phyloP scores from a whole-genome alignment of 1,140 invertebrate species.

The Temnothorax longispinosus region DNA sequence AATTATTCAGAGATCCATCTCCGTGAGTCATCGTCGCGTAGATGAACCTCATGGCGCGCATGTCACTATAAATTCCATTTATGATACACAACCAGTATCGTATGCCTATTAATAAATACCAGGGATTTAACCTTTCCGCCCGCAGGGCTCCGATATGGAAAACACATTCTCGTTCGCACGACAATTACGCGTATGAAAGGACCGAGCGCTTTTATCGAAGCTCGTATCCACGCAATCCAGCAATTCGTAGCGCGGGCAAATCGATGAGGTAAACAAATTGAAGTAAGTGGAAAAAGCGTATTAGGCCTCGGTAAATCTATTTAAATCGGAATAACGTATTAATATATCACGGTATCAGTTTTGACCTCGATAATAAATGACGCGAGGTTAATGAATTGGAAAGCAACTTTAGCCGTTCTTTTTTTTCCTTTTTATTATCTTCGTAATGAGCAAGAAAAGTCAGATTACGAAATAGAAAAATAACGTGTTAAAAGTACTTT shows the following conservation, averaged over 20 bases:
- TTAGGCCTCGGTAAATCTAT: neutral
- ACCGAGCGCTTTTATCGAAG: neutral
- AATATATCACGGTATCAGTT: constrained; percentile 20
- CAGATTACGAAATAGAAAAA: neutral
- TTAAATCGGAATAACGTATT: constrained; percentile 27
- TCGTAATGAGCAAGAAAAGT: neutral
- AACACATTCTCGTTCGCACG: constrained; percentile 50
- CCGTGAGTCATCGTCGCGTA: constrained; percentile 32
- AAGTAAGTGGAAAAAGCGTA: neutral
- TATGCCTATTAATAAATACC: constrained; percentile 60
- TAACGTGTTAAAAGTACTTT: neutral
- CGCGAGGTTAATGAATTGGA: constrained; percentile 19
- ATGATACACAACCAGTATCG: constrained; percentile 26
- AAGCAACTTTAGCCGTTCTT: neutral
- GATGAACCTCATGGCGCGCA: neutral
- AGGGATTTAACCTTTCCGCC: constrained; percentile 59
- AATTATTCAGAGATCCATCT: constrained; percentile 21
- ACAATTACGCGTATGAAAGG: constrained; percentile 26
- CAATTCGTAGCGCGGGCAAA: neutral
- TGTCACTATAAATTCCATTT: constrained; percentile 43
- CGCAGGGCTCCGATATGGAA: constrained; percentile 28
- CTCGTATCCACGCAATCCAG: neutral
- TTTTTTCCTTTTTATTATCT: neutral
- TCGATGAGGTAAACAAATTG: neutral
- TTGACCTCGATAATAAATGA: constrained; percentile 39